These are phyloP conservation scores for Temnothorax rugatulus DNA, from an alignment of 2,888 invertebrate species.

Conservation along the genomic window DNA sequence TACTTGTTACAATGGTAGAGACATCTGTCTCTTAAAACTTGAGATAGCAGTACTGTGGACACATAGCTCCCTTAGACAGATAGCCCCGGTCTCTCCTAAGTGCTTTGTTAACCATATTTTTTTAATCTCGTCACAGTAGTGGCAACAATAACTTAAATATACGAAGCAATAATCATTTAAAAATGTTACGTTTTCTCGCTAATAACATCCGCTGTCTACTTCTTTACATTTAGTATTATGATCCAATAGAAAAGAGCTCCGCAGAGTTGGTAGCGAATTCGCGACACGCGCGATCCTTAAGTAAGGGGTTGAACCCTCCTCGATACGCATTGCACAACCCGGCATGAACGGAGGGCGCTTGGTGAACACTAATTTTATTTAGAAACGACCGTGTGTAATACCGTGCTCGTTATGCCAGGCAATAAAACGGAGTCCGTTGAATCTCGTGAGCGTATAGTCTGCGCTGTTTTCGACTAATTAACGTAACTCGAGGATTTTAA, in stretches of 20 bases:
- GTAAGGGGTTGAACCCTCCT: constrained; percentile 36
- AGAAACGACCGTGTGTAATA: constrained; percentile 72
- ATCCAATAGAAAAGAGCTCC: constrained; percentile 4
- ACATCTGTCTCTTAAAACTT: too few species aligned
- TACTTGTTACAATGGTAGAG: too few species aligned
- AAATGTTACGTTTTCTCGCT: background rate
- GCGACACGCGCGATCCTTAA: constrained; percentile 51
- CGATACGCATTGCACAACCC: constrained; percentile 37
- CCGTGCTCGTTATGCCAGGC: constrained; percentile 73
- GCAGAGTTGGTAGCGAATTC: constrained; percentile 18
- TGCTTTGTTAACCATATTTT: background rate
- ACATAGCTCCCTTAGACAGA: too few species aligned
- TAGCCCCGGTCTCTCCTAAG: too few species aligned
- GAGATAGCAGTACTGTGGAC: too few species aligned
- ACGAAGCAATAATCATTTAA: background rate
- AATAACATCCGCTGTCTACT: too few species aligned
- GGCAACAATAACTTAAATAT: background rate
- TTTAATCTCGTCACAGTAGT: background rate
- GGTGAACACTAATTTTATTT: constrained; percentile 75
- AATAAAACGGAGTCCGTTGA: constrained; percentile 72
- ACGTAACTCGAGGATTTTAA: constrained; percentile 74
- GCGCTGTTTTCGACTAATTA: constrained; percentile 77
- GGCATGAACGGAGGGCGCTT: constrained; percentile 9
- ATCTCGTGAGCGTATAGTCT: constrained; percentile 71
- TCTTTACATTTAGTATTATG: constrained; percentile 16